Percentiles rank a stretch among this genome's conserved stretches.
Evolutionary conservation across 2,797 vertebrate genomes (phyloP).

Genomic region (Mallotus villosus): DNA sequence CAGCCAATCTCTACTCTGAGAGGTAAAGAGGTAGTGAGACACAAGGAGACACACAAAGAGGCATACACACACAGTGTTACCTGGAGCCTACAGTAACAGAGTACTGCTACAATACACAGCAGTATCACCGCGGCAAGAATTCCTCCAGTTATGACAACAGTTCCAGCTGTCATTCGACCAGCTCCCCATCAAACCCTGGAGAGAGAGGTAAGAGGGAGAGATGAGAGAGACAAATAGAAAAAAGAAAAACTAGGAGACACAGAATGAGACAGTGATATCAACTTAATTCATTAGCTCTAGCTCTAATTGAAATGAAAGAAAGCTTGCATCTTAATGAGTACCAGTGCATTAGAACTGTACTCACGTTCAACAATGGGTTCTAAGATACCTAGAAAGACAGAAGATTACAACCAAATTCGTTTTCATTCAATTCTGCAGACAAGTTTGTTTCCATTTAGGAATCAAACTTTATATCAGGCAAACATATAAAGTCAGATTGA

Average conservation of each 20-base stretch:
- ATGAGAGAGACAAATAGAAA: neutral
- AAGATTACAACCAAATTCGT: neutral
- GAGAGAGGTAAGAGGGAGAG: neutral
- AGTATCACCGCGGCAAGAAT: conserved; percentile 97
- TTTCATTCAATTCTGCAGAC: too few relatives aligned
- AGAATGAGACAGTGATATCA: neutral
- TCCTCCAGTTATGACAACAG: conserved; percentile 97
- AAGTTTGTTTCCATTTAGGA: neutral
- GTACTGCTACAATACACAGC: conserved; percentile 93
- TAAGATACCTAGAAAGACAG: conserved; percentile 64
- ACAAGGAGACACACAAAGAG: neutral
- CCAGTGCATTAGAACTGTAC: conserved; percentile 38
- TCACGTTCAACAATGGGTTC: conserved; percentile 72
- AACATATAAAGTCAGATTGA: neutral
- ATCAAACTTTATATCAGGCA: neutral
- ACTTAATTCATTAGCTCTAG: neutral
- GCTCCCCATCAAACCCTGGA: conserved; percentile 94
- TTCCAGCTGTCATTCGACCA: conserved; percentile 99
- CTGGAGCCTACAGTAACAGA: conserved; percentile 99
- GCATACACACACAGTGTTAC: conserved; percentile 61
- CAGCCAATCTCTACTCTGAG: neutral
- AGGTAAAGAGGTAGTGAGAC: neutral
- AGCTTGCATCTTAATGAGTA: neutral
- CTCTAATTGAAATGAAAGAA: too few relatives aligned
- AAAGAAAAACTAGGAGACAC: neutral